Conservation (phyloP, 1,140 invertebrate genomes). For the Archivesica marissinica region DNA sequence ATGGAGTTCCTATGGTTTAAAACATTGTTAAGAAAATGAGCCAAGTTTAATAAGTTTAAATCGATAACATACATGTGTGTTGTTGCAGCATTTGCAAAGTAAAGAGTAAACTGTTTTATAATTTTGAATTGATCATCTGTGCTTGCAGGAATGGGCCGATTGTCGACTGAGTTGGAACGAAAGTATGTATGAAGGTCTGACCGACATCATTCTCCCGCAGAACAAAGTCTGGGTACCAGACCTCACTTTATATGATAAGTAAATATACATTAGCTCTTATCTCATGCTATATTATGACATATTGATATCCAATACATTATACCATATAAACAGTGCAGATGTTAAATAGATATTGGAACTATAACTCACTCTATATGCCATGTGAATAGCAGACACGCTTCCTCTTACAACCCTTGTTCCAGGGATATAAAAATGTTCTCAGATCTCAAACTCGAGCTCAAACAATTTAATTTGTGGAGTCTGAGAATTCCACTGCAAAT, state of each 20-base stretch:
- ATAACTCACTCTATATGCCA: conserved; percentile 86
- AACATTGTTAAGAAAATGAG: neutral
- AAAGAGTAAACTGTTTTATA: neutral
- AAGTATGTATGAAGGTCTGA: conserved; percentile 83
- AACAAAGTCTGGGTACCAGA: conserved; percentile 86
- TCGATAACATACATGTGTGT: too few species aligned
- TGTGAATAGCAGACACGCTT: too few species aligned
- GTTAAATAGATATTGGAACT: conserved; percentile 85
- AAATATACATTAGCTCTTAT: conserved; percentile 85
- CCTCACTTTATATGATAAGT: conserved; percentile 86
- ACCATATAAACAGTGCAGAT: too few species aligned
- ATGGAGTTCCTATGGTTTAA: too few species aligned
- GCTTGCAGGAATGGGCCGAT: conserved; percentile 85
- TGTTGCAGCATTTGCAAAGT: neutral
- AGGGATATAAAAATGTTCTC: too few species aligned
- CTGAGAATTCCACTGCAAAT: too few species aligned
- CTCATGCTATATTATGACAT: conserved; percentile 84
- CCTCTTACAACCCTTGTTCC: too few species aligned
- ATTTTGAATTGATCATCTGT: neutral
- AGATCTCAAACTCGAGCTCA: too few species aligned
- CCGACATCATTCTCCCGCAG: conserved; percentile 84
- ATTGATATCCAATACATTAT: conserved; percentile 83
- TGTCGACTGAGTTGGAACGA: conserved; percentile 85
- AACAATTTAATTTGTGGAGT: too few species aligned
- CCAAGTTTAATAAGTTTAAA: neutral